Evolutionary conservation across 2,888 invertebrate genomes (phyloP), one percentile per base, ranked within the genome.

Genomic region (Proisotoma minuta): DNA sequence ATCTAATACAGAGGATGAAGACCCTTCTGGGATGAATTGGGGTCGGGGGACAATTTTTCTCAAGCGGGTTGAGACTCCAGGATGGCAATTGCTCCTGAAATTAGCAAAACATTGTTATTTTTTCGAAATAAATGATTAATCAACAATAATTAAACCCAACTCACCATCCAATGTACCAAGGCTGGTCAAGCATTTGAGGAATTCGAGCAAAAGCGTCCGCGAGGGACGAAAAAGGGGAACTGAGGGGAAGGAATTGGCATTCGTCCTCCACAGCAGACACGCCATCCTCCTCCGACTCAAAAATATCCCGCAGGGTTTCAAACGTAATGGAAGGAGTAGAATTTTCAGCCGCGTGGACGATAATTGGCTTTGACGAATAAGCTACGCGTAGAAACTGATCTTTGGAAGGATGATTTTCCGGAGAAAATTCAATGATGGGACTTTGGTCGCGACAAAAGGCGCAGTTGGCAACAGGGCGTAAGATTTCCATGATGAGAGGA

Each of bases 81-180:
- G 85, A 80, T 94, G 88, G 76, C 93, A 94, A 77, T 93, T 93
- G 61, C 89, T 89, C 87, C 87, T 86, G 20, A 18, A 50, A 5
- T n/a, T 20, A 5, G 20, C 47, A 18, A 10, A 47, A 18, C 5
- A 18, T 10, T n/a, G n/a, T 47, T n/a, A n/a, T n/a, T n/a, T n/a
- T n/a, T n/a, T n/a, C n/a, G 20, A 64, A 28, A 62, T 60, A 52
- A 65, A 63, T 39, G 52, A 60, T 53, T 40, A 26, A 54, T 53
- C 8, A 10, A 29, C 29, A n/a, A 18, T 29, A 53, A n/a, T 10
- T 10, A 29, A 5, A 23, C 39, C 26, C 18, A 43, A 8, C 85
- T 82, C 80, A 89, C 91, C 92, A 92, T 71, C 93, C 93, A 50
- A 93, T 87, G 80, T 93, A 93, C 92, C 92, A 93, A 1, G 90